phyloP scores from a whole-genome alignment of 2,797 vertebrate species.

The Prionace glauca region DNA sequence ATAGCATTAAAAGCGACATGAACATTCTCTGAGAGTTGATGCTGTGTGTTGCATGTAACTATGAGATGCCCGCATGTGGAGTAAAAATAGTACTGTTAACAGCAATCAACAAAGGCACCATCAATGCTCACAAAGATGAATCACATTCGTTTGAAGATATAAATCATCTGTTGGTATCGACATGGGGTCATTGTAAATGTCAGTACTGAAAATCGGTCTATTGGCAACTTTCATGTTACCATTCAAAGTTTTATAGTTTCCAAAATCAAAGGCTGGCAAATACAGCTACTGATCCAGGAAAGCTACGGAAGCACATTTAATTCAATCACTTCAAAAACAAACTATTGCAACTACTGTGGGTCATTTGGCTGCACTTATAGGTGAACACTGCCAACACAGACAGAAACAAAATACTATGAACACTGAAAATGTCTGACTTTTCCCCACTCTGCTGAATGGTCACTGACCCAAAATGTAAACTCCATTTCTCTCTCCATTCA shows the following conservation, averaged over 20 bases:
- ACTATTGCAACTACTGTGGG: background rate
- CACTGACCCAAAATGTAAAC: too few species aligned
- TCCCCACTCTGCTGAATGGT: background rate
- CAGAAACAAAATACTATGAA: background rate
- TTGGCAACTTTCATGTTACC: background rate
- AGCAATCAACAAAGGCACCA: background rate
- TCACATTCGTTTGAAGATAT: background rate
- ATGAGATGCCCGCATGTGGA: background rate
- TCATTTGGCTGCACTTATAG: background rate
- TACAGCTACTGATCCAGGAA: background rate
- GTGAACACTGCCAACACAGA: background rate
- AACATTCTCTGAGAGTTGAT: background rate
- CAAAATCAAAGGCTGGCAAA: background rate
- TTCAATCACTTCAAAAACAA: background rate
- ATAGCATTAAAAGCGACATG: background rate
- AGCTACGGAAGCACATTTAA: background rate
- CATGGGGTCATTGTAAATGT: constrained; percentile 9
- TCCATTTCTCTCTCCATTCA: too few species aligned
- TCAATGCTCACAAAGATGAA: background rate
- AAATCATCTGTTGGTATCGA: background rate
- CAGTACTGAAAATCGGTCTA: background rate
- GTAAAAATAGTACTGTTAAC: background rate
- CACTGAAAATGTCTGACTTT: background rate
- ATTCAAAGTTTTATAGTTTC: background rate
- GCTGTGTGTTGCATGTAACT: background rate